phyloP scores from a whole-genome alignment of 2,797 vertebrate species.

The Enteromius anoplus region DNA sequence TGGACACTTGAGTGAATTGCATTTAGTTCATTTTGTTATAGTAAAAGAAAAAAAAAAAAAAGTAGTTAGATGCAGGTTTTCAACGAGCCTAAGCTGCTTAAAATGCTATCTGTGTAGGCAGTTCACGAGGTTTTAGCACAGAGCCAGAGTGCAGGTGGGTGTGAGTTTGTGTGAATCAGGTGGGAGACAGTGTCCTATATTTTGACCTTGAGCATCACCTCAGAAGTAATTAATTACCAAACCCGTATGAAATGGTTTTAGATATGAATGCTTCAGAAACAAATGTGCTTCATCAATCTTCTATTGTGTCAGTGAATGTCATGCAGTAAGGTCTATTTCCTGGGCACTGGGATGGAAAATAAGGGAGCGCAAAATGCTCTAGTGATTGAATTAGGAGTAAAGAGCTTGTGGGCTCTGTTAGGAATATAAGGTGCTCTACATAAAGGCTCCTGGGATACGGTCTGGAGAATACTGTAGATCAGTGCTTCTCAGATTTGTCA shows the following conservation, averaged over 20 bases:
- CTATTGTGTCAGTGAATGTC: conserved; percentile 57
- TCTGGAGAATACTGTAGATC: conserved; percentile 43
- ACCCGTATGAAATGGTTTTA: conserved; percentile 76
- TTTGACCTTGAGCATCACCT: conserved; percentile 75
- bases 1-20: too few species aligned
- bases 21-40: too few species aligned
- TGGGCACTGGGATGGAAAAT: conserved; percentile 46
- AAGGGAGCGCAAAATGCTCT: conserved; percentile 45
- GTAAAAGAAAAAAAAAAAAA: too few species aligned
- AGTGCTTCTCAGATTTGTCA: conserved; percentile 4
- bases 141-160: conserved; percentile 39
- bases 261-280: conserved; percentile 68
- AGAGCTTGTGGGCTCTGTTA: conserved; percentile 12
- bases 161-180: conserved; percentile 34
- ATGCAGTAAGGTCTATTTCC: conserved; percentile 49
- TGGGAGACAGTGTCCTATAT: conserved; percentile 22
- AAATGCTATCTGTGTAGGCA: background rate
- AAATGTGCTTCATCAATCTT: conserved; percentile 68
- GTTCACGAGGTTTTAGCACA: background rate
- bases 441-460: conserved; percentile 21
- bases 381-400: conserved; percentile 53
- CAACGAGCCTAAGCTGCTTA: background rate
- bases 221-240: conserved; percentile 74
- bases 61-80: background rate
- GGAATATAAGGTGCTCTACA: conserved; percentile 39